phyloP scores from a whole-genome alignment of 2,113 vertebrate species.

The Anthoscopus minutus region DNA sequence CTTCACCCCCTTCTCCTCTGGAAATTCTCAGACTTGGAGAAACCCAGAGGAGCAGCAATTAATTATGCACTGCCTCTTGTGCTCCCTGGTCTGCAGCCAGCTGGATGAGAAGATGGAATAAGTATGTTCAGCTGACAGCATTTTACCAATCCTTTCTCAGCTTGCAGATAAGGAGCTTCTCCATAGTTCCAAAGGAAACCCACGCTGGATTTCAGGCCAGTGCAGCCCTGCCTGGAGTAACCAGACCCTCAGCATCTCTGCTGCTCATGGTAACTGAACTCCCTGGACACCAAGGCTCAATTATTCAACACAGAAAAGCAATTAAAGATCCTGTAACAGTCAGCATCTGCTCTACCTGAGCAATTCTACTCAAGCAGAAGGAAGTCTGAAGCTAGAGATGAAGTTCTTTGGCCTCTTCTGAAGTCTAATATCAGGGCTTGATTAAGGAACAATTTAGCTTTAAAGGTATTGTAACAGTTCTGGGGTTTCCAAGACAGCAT shows the following conservation, averaged over 20 bases:
- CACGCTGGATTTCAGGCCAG: not conserved
- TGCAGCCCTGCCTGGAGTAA: slow-evolving; percentile 56
- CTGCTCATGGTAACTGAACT: slow-evolving; percentile 65
- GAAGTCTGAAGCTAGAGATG: not conserved
- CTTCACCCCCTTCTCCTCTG: not conserved
- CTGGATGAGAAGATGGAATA: slow-evolving; percentile 15
- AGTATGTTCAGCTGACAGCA: not conserved
- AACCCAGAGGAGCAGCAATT: slow-evolving; percentile 40
- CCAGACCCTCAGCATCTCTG: slow-evolving; percentile 36
- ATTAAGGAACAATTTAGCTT: not conserved
- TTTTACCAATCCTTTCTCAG: slow-evolving; percentile 43
- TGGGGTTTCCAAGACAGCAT: not conserved
- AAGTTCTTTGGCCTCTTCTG: not conserved
- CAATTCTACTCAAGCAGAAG: not conserved
- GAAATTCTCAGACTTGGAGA: slow-evolving; percentile 16
- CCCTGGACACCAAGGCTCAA: slow-evolving; percentile 60
- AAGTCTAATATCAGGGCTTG: not conserved
- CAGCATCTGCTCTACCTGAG: not conserved
- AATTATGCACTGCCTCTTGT: slow-evolving; percentile 38
- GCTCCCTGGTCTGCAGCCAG: slow-evolving; percentile 5
- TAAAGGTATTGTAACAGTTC: not conserved
- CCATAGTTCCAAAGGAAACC: not conserved
- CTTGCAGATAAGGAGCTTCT: slow-evolving; percentile 26
- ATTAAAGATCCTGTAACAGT: slow-evolving; percentile 65
- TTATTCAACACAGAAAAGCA: slow-evolving; percentile 76